These are phyloP conservation scores for Drosophila nannoptera DNA, from an alignment of 1,140 invertebrate genomes.

Conservation along the genomic window DNA sequence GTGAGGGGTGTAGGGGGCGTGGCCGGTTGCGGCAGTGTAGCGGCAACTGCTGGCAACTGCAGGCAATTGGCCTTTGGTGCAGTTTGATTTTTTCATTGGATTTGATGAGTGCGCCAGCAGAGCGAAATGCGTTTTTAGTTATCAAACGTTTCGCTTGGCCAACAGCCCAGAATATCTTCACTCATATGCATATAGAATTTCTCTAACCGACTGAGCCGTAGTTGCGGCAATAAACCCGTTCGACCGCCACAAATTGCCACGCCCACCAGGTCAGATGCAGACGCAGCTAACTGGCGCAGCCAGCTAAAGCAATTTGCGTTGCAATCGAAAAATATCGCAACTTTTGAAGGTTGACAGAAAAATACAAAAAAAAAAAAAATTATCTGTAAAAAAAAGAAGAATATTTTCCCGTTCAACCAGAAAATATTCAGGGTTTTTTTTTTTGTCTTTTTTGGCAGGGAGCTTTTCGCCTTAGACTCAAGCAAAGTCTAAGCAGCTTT, in stretches of 20 bases:
- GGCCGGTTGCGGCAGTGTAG: too few species aligned
- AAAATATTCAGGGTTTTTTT: too few species aligned
- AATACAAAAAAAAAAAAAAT: too few species aligned
- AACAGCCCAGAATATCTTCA: constrained; percentile 31
- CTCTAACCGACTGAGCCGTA: constrained; percentile 15
- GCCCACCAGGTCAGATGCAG: constrained; percentile 20
- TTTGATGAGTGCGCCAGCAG: constrained; percentile 59
- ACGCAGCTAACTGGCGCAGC: constrained; percentile 10
- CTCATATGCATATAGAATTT: constrained; percentile 20
- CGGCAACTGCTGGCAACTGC: too few species aligned
- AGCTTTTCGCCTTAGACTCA: not conserved
- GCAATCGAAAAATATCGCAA: constrained; percentile 25
- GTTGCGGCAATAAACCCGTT: constrained; percentile 48
- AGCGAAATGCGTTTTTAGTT: constrained; percentile 53
- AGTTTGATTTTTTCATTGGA: constrained; percentile 63
- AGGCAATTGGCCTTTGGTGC: constrained; percentile 54
- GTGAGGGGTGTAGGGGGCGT: constrained; percentile 33
- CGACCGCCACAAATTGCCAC: constrained; percentile 40
- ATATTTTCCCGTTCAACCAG: not conserved
- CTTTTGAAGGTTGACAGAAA: not conserved
- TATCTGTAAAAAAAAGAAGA: too few species aligned
- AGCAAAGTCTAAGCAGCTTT: constrained; percentile 31
- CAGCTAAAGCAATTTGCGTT: constrained; percentile 48
- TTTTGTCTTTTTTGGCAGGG: too few species aligned
- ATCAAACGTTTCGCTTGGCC: constrained; percentile 61